Percentiles rank a stretch among this genome's conserved stretches.
Conservation (phyloP, 2,797 vertebrate species). For the Dendrocincla fuliginosa region DNA sequence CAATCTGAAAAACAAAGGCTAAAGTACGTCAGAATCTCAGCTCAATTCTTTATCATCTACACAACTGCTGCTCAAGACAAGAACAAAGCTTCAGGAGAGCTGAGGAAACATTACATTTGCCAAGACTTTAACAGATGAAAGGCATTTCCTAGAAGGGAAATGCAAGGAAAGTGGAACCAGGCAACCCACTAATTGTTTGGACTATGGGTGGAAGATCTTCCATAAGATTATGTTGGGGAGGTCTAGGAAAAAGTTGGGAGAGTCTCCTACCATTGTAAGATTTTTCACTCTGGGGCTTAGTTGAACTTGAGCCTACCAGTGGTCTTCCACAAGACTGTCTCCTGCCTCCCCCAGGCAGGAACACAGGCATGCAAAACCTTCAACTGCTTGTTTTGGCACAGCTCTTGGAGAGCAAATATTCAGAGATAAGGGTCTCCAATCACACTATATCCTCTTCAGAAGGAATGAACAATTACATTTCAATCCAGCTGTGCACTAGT, state of each 20-base stretch:
- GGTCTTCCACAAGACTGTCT: not conserved
- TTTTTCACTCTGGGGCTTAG: not conserved
- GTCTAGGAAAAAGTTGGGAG: not conserved
- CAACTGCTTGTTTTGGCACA: not conserved
- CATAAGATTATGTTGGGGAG: not conserved
- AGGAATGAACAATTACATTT: not conserved
- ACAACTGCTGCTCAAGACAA: not conserved
- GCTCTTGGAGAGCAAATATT: not conserved
- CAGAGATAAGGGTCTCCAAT: not conserved
- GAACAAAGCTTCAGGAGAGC: not conserved
- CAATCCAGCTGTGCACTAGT: not conserved
- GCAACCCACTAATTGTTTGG: not conserved
- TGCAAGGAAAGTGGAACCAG: not conserved
- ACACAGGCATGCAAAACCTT: not conserved
- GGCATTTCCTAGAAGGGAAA: slow-evolving; percentile 1
- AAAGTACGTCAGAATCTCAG: not conserved
- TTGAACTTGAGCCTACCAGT: not conserved
- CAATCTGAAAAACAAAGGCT: not conserved
- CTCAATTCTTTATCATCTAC: not conserved
- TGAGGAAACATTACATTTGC: not conserved
- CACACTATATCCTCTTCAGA: not conserved
- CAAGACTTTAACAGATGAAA: slow-evolving; percentile 17
- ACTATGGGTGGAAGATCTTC: not conserved
- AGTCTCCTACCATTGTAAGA: not conserved
- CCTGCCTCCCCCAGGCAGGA: not conserved